A percentile compares a stretch with the other conserved stretches of the same genome.
Evolutionary conservation across 2,888 invertebrate species (phyloP).

Genomic region (Parnassius glacialis): DNA sequence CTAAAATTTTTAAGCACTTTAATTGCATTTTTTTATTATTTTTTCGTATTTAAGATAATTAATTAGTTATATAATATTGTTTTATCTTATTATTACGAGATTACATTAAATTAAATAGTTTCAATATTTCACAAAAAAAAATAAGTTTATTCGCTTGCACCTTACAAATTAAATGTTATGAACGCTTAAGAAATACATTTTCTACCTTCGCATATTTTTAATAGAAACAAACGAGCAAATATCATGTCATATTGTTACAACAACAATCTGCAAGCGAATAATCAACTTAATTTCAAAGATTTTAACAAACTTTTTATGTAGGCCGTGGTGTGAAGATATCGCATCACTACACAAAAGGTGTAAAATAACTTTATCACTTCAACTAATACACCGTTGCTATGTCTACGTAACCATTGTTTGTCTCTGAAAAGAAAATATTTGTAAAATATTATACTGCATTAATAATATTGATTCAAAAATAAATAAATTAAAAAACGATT

Average conservation of each 20-base stretch:
- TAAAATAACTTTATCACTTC: too few species aligned
- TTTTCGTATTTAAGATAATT: too few species aligned
- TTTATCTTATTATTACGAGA: constrained; percentile 4
- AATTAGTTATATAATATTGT: background rate
- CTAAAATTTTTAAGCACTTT: constrained; percentile 11
- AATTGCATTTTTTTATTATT: background rate
- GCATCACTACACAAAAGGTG: background rate
- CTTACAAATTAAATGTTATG: background rate
- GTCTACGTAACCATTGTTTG: background rate
- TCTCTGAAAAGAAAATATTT: constrained; percentile 1
- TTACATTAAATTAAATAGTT: constrained; percentile 5
- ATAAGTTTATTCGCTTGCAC: background rate
- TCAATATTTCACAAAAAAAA: background rate
- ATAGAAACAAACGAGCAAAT: too few species aligned
- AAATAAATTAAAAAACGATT: too few species aligned
- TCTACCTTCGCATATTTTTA: too few species aligned
- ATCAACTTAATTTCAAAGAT: background rate
- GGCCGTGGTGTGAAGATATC: background rate
- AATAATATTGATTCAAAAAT: too few species aligned
- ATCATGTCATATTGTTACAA: background rate
- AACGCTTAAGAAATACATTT: background rate
- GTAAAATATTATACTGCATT: too few species aligned
- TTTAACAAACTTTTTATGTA: background rate
- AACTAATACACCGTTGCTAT: too few species aligned
- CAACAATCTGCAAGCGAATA: background rate